Evolutionary conservation across 2,888 invertebrate species (phyloP).

Genomic region (Tenodera sinensis): DNA sequence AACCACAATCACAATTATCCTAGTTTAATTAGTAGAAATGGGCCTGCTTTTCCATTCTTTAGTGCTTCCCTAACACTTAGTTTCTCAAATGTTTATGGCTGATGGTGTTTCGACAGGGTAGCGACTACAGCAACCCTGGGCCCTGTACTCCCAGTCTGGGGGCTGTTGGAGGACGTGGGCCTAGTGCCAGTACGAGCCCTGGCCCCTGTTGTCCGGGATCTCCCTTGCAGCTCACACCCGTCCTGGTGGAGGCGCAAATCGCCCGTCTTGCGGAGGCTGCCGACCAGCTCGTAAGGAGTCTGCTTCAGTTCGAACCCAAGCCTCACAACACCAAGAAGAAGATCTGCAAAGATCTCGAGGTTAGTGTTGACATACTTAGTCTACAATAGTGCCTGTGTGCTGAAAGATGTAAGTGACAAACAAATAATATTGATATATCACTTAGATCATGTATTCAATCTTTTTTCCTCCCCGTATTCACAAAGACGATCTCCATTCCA

Average conservation of each 20-base stretch:
- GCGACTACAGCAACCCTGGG: constrained; percentile 38
- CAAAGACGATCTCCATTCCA: too few relatives aligned
- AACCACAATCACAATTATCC: too few relatives aligned
- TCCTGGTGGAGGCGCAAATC: constrained; percentile 79
- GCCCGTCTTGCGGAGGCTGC: constrained; percentile 79
- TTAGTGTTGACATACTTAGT: constrained; percentile 38
- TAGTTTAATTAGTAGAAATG: not conserved
- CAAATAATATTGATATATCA: too few relatives aligned
- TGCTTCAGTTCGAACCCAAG: constrained; percentile 85
- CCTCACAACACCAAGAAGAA: constrained; percentile 86
- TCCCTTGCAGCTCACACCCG: constrained; percentile 66
- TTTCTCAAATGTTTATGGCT: too few relatives aligned
- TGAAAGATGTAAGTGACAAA: too few relatives aligned
- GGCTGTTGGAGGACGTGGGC: constrained; percentile 47
- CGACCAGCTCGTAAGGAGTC: constrained; percentile 72
- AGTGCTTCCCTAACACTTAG: too few relatives aligned
- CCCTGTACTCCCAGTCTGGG: constrained; percentile 45
- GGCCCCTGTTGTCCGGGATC: constrained; percentile 50
- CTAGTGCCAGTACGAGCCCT: constrained; percentile 18
- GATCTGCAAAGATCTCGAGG: constrained; percentile 86
- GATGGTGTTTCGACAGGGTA: not conserved
- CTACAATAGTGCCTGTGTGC: too few relatives aligned
- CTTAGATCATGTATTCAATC: too few relatives aligned
- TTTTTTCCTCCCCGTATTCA: too few relatives aligned
- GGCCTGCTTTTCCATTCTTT: too few relatives aligned